A percentile compares a stretch with the other conserved stretches of the same genome.
phyloP scores from a whole-genome alignment of 2,113 vertebrate species.

The Lasiurus borealis region DNA sequence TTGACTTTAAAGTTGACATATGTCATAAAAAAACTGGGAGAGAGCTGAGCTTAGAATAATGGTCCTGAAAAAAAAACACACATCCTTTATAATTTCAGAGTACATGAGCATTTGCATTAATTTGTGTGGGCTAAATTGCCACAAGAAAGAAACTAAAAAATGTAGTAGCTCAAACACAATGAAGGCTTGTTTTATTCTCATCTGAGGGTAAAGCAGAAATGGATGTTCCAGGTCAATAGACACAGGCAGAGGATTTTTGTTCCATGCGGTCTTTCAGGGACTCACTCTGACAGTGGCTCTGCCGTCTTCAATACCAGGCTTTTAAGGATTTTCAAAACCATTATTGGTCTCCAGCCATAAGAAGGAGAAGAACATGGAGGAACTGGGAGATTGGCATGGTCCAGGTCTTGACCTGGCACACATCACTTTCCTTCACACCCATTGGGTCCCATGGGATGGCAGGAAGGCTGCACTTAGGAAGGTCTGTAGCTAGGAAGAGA shows the following conservation, averaged over 20 bases:
- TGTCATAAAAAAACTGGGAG: conserved; percentile 59
- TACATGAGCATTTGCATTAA: background rate
- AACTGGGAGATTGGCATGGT: background rate
- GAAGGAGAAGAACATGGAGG: background rate
- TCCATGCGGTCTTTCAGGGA: background rate
- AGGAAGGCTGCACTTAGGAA: background rate
- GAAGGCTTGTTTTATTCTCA: conserved; percentile 1
- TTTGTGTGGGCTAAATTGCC: background rate
- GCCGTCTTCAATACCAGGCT: background rate
- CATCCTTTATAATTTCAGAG: background rate
- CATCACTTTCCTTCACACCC: background rate
- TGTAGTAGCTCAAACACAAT: background rate
- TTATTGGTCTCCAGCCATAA: background rate
- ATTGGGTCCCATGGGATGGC: background rate
- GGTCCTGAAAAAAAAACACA: conserved; percentile 32
- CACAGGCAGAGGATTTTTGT: background rate
- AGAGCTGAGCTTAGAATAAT: conserved; percentile 42
- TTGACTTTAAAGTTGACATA: conserved; percentile 47
- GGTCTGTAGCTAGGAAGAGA: background rate
- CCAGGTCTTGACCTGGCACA: background rate
- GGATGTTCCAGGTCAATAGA: background rate
- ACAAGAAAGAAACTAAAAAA: background rate
- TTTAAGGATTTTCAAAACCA: background rate
- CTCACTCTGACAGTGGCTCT: background rate
- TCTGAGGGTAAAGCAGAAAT: background rate